Conservation (phyloP, 2,888 invertebrate species). For the Parnassius mnemosyne region DNA sequence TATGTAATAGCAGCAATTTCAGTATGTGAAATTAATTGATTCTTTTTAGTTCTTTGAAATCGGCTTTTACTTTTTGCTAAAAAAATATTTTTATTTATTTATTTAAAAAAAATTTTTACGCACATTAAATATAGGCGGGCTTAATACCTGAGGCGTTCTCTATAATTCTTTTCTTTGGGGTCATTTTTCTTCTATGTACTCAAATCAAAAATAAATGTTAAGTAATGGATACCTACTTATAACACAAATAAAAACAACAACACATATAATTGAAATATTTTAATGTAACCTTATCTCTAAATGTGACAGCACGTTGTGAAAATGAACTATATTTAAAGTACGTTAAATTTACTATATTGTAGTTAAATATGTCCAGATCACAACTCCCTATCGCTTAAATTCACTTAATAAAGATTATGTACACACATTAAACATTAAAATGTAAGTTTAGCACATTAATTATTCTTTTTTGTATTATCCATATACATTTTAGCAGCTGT, state of each 20-base stretch:
- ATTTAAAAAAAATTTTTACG: no score
- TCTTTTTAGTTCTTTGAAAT: no score
- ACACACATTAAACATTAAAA: constrained; percentile 25
- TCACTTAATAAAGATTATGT: constrained; percentile 26
- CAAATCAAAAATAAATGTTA: no score
- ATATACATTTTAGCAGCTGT: constrained; percentile 67
- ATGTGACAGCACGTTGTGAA: constrained; percentile 50
- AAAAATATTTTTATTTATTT: no score
- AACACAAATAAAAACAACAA: background rate
- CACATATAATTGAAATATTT: background rate
- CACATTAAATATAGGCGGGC: no score
- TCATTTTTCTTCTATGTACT: no score
- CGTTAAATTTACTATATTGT: constrained; percentile 4
- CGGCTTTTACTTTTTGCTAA: no score
- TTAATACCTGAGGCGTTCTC: no score
- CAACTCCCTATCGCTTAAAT: constrained; percentile 46
- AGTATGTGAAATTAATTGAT: no score
- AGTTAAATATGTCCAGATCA: constrained; percentile 70
- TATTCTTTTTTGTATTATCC: constrained; percentile 30
- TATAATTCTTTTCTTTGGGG: no score
- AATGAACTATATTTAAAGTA: constrained; percentile 69
- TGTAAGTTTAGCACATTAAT: constrained; percentile 25
- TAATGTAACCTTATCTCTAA: background rate
- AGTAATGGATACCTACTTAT: no score
- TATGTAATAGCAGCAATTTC: no score